A percentile compares a stretch with the other conserved stretches of the same genome.
These are phyloP conservation scores for Myathropa florea DNA, from an alignment of 2,888 invertebrate genomes.

Conservation along the genomic window DNA sequence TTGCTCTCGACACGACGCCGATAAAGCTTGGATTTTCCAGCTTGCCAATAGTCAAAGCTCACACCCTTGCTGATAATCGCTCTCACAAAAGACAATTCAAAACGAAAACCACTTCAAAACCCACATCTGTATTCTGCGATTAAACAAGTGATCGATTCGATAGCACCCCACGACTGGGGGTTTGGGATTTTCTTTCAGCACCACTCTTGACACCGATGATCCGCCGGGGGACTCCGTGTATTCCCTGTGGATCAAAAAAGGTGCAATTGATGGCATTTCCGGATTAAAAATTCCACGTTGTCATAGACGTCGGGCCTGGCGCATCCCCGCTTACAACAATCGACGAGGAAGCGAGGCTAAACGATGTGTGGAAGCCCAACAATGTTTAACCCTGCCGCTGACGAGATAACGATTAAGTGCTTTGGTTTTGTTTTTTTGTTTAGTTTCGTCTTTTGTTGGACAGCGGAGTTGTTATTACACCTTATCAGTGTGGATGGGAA, in stretches of 20 bases:
- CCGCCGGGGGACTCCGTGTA: neutral
- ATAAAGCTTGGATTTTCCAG: neutral
- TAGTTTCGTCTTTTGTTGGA: neutral
- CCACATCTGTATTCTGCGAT: neutral
- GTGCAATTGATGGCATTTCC: neutral
- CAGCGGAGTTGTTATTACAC: neutral
- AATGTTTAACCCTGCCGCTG: neutral
- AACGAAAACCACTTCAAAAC: neutral
- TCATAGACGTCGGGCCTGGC: neutral
- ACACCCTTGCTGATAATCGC: neutral
- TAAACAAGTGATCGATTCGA: neutral
- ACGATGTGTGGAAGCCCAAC: neutral
- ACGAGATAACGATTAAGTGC: conserved; percentile 24
- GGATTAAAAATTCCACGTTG: neutral
- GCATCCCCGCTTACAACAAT: neutral
- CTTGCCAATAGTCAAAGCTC: neutral
- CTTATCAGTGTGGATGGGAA: conserved; percentile 26
- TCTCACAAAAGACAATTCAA: neutral
- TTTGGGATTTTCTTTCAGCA: neutral
- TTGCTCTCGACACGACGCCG: neutral
- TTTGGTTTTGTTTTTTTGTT: neutral
- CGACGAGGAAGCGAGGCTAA: neutral
- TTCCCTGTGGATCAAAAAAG: neutral
- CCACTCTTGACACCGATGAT: neutral
- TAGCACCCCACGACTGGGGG: neutral